These are phyloP conservation scores for Apodemus agrarius DNA, from an alignment of 2,797 vertebrate genomes.

Conservation along the genomic window DNA sequence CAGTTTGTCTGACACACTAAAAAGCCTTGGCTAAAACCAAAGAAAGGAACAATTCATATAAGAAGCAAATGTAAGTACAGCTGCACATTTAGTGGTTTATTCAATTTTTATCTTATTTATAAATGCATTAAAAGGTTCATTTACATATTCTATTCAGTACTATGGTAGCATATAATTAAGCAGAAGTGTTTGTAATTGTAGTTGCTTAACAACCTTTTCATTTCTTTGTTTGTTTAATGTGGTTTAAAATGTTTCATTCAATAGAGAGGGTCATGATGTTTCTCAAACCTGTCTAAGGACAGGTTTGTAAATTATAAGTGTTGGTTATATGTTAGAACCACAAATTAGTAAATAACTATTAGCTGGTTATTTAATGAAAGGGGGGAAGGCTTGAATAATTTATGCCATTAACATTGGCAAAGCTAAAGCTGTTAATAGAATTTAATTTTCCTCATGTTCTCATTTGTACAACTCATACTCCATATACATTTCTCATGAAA, in stretches of 20 bases:
- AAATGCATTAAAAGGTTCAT: conserved; percentile 67
- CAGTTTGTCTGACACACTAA: not conserved
- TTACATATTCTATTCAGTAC: conserved; percentile 68
- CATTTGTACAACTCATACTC: not conserved
- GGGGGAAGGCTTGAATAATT: conserved; percentile 40
- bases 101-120: conserved; percentile 68
- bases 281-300: conserved; percentile 53
- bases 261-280: conserved; percentile 43
- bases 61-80: conserved; percentile 8
- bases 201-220: conserved; percentile 53
- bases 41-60: not conserved
- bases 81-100: conserved; percentile 31
- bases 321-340: conserved; percentile 32
- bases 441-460: not conserved
- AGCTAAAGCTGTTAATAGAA: conserved; percentile 3
- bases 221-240: conserved; percentile 44
- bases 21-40: conserved; percentile 5
- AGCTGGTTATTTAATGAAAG: conserved; percentile 57
- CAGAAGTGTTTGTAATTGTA: conserved; percentile 71
- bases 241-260: conserved; percentile 63
- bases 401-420: not conserved
- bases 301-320: conserved; percentile 64
- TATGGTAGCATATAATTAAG: conserved; percentile 70
- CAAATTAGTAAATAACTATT: conserved; percentile 63
- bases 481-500: not conserved